Conservation (phyloP, 2,113 vertebrate species). For the Cottus gobio region DNA sequence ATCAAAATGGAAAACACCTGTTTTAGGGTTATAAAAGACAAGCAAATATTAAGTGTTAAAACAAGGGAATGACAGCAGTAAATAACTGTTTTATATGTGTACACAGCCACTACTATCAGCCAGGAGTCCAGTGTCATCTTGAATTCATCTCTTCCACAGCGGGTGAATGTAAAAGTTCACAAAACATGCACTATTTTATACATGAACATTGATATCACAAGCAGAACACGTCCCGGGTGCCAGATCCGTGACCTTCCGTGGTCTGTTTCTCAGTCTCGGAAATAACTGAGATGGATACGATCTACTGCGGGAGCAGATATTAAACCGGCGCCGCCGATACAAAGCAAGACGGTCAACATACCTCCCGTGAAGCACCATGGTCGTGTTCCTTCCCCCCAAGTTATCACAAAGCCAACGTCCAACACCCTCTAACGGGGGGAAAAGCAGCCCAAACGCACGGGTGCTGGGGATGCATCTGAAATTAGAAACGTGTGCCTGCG, state of each 20-base stretch:
- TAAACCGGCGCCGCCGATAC: constrained; percentile 35
- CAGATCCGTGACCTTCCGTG: constrained; percentile 49
- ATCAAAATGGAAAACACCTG: neutral
- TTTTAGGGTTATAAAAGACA: neutral
- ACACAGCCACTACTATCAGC: constrained; percentile 12
- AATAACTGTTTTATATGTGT: constrained; percentile 8
- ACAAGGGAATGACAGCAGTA: constrained; percentile 15
- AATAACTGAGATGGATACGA: constrained; percentile 64
- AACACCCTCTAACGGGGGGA: constrained; percentile 45
- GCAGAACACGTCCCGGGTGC: constrained; percentile 31
- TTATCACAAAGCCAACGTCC: constrained; percentile 45
- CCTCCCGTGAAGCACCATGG: constrained; percentile 86
- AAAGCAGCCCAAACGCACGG: constrained; percentile 63
- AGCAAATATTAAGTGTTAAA: constrained; percentile 9
- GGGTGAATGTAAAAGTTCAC: constrained; percentile 33
- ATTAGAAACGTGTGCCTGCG: constrained; percentile 85
- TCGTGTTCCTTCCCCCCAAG: constrained; percentile 49
- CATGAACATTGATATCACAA: constrained; percentile 43
- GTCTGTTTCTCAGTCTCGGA: constrained; percentile 40
- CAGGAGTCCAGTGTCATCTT: constrained; percentile 38
- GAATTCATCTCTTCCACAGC: constrained; percentile 47
- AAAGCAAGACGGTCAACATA: constrained; percentile 77
- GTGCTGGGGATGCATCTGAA: constrained; percentile 72
- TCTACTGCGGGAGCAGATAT: constrained; percentile 51
- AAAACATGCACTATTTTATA: constrained; percentile 20